Conservation (phyloP, 2,797 vertebrate species). For the Novumbra hubbsi region DNA sequence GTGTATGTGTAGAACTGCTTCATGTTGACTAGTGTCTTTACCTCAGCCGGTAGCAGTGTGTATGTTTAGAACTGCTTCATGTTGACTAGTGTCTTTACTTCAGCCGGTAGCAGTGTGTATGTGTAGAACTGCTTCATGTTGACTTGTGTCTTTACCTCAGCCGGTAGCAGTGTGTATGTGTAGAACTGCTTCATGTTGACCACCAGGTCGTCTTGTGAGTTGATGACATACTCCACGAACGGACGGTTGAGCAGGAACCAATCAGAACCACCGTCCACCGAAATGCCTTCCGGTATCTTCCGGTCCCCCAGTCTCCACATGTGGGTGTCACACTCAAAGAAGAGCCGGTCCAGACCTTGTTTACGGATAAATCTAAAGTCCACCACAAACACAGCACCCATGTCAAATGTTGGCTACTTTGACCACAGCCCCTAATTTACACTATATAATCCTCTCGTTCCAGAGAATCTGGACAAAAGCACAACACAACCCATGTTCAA, state of each 20-base stretch:
- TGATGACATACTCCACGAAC: slow-evolving; percentile 94
- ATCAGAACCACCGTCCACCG: slow-evolving; percentile 93
- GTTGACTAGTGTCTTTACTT: slow-evolving; percentile 5
- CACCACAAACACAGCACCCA: slow-evolving; percentile 9
- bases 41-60: slow-evolving; percentile 40
- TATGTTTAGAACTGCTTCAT: neutral
- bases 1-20: slow-evolving; percentile 95
- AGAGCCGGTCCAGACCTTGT: slow-evolving; percentile 93
- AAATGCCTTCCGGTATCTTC: slow-evolving; percentile 92
- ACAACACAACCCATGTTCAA: too few species aligned
- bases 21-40: slow-evolving; percentile 81
- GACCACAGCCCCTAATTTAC: too few species aligned
- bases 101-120: slow-evolving; percentile 9
- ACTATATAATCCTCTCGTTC: too few species aligned
- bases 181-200: slow-evolving; percentile 97
- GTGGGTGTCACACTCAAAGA: slow-evolving; percentile 95
- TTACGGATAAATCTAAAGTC: slow-evolving; percentile 93
- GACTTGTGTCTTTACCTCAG: slow-evolving; percentile 79
- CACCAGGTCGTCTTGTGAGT: slow-evolving; percentile 89
- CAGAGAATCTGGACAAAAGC: too few species aligned
- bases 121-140: slow-evolving; percentile 2
- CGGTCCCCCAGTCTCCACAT: slow-evolving; percentile 98
- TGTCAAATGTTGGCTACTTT: neutral
- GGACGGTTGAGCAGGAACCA: slow-evolving; percentile 96
- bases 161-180: slow-evolving; percentile 91